These are phyloP conservation scores for Mionectes olivaceus DNA, from an alignment of 2,797 vertebrate genomes.

Conservation along the genomic window DNA sequence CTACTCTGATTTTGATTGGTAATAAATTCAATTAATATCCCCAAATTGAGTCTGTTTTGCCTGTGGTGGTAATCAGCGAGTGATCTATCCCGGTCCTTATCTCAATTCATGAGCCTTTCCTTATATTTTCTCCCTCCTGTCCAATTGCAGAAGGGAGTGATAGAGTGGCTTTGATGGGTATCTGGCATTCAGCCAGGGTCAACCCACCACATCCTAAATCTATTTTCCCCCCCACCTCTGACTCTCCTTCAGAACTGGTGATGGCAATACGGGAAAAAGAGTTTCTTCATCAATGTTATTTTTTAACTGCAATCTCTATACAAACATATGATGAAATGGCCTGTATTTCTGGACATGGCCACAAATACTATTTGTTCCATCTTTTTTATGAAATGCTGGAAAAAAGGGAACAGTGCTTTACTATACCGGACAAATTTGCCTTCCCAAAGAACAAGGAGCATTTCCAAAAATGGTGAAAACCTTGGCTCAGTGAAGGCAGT, in stretches of 20 bases:
- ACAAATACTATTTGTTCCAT: not conserved
- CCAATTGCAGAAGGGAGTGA: not conserved
- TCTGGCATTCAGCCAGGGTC: not conserved
- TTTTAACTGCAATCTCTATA: not conserved
- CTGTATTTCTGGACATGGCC: not conserved
- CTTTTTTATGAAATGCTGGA: not conserved
- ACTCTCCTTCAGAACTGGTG: not conserved
- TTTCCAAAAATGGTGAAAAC: not conserved
- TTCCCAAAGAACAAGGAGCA: not conserved
- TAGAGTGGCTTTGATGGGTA: not conserved
- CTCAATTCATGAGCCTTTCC: not conserved
- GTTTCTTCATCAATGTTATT: not conserved
- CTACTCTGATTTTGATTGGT: not conserved
- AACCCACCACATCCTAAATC: not conserved
- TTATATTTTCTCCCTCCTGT: not conserved
- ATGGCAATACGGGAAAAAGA: not conserved
- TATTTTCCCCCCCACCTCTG: fast-evolving
- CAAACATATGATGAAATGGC: not conserved
- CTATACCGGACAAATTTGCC: not conserved
- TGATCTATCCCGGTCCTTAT: not conserved
- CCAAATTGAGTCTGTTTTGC: not conserved
- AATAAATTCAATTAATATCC: not conserved
- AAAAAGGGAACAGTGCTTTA: not conserved
- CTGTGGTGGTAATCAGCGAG: not conserved
- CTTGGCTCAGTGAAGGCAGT: not conserved